Percentiles rank a stretch among this genome's conserved stretches.
phyloP scores from a whole-genome alignment of 2,888 invertebrate species.

The Aspidapion aeneum region DNA sequence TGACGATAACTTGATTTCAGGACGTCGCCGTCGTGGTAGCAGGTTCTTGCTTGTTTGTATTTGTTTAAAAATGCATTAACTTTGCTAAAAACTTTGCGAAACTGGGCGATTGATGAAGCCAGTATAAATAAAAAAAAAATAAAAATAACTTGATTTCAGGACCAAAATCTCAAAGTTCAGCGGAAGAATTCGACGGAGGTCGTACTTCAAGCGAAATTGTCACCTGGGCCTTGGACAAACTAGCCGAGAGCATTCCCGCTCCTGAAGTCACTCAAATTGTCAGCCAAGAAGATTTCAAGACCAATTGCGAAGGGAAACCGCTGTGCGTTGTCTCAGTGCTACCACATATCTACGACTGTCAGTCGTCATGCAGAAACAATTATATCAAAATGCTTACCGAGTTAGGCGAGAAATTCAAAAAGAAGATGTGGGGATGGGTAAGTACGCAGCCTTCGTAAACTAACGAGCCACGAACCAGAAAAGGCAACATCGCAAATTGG shows the following conservation, averaged over 20 bases:
- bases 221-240: slow-evolving; percentile 81
- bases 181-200: slow-evolving; percentile 89
- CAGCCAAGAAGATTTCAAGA: slow-evolving; percentile 60
- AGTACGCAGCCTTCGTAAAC: too few relatives aligned
- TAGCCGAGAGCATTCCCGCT: slow-evolving; percentile 81
- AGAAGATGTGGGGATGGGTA: slow-evolving; percentile 80
- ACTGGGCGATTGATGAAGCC: too few relatives aligned
- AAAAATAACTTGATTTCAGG: slow-evolving; percentile 50
- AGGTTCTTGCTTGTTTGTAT: too few relatives aligned
- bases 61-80: too few relatives aligned
- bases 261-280: slow-evolving; percentile 73
- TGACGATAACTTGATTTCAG: too few relatives aligned
- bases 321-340: slow-evolving; percentile 89
- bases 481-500: too few relatives aligned
- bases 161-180: slow-evolving; percentile 64
- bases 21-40: too few relatives aligned
- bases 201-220: slow-evolving; percentile 89
- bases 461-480: too few relatives aligned
- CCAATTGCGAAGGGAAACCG: slow-evolving; percentile 81
- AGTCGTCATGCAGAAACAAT: slow-evolving; percentile 85
- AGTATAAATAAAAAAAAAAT: too few relatives aligned
- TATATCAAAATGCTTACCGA: slow-evolving; percentile 71
- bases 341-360: slow-evolving; percentile 95
- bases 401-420: slow-evolving; percentile 89
- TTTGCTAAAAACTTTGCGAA: too few relatives aligned